These are phyloP conservation scores for Hetaerina titia DNA, from an alignment of 2,888 invertebrate species.

Conservation along the genomic window DNA sequence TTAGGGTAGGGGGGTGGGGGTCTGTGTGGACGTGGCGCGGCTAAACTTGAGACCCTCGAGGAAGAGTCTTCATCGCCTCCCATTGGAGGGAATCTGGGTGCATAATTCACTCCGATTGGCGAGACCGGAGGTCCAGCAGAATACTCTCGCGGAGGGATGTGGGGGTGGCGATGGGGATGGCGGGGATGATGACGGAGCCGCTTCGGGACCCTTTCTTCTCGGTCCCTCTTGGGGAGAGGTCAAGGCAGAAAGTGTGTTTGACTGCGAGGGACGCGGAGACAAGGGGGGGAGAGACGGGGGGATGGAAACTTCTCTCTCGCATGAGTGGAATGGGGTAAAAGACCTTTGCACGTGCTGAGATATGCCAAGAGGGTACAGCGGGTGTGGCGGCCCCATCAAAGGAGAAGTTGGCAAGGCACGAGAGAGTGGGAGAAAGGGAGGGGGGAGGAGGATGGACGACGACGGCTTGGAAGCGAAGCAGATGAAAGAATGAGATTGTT, in stretches of 20 bases:
- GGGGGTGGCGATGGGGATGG: not conserved
- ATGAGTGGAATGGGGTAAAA: slow-evolving; percentile 37
- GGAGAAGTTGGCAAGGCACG: slow-evolving; percentile 37
- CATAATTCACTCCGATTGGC: slow-evolving; percentile 50
- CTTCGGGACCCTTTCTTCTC: not conserved
- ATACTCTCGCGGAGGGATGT: not conserved
- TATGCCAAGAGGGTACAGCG: slow-evolving; percentile 44
- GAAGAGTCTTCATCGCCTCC: slow-evolving; percentile 31
- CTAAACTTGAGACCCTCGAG: not conserved
- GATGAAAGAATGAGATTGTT: slow-evolving; percentile 57
- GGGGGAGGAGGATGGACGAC: not conserved
- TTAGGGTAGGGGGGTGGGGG: too few relatives aligned
- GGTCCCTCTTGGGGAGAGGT: not conserved
- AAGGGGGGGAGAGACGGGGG: not conserved
- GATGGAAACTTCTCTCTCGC: not conserved
- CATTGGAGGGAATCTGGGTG: slow-evolving; percentile 60
- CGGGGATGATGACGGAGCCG: not conserved
- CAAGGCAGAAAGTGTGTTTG: not conserved
- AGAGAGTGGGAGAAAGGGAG: not conserved
- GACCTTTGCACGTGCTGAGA: slow-evolving; percentile 56
- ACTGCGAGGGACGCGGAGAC: not conserved
- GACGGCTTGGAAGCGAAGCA: slow-evolving; percentile 5
- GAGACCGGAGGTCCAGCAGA: not conserved
- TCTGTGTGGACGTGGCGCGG: not conserved
- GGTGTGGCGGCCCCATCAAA: slow-evolving; percentile 43